Conservation (phyloP, 2,797 vertebrate genomes). For the Sylvia borin region DNA sequence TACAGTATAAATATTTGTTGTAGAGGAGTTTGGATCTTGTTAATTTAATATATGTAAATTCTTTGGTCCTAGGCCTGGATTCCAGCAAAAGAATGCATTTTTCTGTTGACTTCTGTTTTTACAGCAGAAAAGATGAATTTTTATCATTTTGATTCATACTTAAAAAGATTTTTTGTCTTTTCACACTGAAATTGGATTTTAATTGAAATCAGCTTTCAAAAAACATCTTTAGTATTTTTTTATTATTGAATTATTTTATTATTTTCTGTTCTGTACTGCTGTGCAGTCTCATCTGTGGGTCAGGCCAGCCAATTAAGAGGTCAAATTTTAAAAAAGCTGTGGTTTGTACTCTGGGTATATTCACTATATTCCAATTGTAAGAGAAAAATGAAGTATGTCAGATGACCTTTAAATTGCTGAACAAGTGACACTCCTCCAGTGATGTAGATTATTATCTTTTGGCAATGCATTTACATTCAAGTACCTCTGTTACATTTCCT, state of each 20-base stretch:
- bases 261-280: not conserved
- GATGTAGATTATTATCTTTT: constrained; percentile 47
- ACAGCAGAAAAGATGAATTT: constrained; percentile 12
- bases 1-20: constrained; percentile 52
- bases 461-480: constrained; percentile 60
- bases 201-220: constrained; percentile 32
- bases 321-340: not conserved
- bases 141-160: constrained; percentile 6
- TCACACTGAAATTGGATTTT: constrained; percentile 15
- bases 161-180: constrained; percentile 27
- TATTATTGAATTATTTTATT: not conserved
- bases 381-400: constrained; percentile 9
- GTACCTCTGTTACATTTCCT: constrained; percentile 48
- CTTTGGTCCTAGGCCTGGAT: constrained; percentile 26
- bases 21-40: constrained; percentile 38
- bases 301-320: constrained; percentile 35
- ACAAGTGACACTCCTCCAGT: constrained; percentile 1
- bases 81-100: constrained; percentile 54
- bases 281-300: not conserved
- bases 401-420: constrained; percentile 64
- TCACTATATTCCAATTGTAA: constrained; percentile 25
- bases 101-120: constrained; percentile 32
- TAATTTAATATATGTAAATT: constrained; percentile 64
- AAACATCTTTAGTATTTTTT: not conserved
- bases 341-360: not conserved